Conservation (phyloP, 2,888 invertebrate genomes). For the Carterocephalus palaemon region DNA sequence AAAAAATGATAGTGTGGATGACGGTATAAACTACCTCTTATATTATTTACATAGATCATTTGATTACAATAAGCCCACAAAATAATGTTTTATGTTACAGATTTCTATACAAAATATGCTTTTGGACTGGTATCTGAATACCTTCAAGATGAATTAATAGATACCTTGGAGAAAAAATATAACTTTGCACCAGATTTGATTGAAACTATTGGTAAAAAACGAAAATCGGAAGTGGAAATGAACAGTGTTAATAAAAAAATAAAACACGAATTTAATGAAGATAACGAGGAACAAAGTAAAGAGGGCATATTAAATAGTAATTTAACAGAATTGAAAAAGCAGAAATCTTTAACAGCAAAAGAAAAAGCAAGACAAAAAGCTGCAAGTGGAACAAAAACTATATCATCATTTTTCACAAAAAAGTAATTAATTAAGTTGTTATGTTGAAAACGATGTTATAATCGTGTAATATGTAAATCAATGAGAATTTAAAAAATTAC, state of each 20-base stretch:
- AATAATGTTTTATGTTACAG: conserved; percentile 53
- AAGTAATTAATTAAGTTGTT: conserved; percentile 10
- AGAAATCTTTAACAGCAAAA: conserved; percentile 81
- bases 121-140: conserved; percentile 90
- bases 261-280: conserved; percentile 53
- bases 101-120: conserved; percentile 84
- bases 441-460: too few relatives aligned
- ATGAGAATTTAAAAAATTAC: too few relatives aligned
- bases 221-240: conserved; percentile 72
- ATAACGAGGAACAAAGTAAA: conserved; percentile 45
- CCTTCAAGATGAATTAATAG: conserved; percentile 82
- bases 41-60: too few relatives aligned
- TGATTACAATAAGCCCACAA: too few relatives aligned
- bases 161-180: conserved; percentile 81
- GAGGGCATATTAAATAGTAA: conserved; percentile 51
- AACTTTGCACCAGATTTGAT: conserved; percentile 81
- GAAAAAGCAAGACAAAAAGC: conserved; percentile 87
- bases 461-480: too few relatives aligned
- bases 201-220: conserved; percentile 68
- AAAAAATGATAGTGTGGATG: conserved; percentile 75
- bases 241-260: conserved; percentile 53
- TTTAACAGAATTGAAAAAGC: conserved; percentile 65
- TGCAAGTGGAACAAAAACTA: conserved; percentile 88
- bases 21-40: conserved; percentile 70
- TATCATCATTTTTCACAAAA: conserved; percentile 88